Conservation (phyloP, 1,140 invertebrate genomes). For the Achatina immaculata region DNA sequence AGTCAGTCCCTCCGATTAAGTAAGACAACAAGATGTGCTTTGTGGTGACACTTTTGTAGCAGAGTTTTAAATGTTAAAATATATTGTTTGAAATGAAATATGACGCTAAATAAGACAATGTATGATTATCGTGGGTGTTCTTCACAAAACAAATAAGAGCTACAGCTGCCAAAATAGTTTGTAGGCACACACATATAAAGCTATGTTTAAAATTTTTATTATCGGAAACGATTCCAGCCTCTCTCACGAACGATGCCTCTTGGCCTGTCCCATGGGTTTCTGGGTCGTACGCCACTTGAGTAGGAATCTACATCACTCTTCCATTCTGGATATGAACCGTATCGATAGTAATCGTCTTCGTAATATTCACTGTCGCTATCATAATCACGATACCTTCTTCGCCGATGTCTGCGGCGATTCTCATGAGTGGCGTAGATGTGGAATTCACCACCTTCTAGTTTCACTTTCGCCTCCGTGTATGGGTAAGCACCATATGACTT, state of each 20-base stretch:
- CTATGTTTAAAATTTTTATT: not conserved
- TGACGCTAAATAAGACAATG: too few species aligned
- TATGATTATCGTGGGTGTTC: too few species aligned
- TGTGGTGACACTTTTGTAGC: too few species aligned
- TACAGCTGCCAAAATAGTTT: too few species aligned
- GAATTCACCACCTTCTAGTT: constrained; percentile 40
- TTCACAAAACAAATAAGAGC: too few species aligned
- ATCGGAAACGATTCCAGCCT: constrained; percentile 24
- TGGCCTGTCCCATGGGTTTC: constrained; percentile 3
- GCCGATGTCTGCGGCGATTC: not conserved
- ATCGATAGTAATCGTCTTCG: not conserved
- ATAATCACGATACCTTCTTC: not conserved
- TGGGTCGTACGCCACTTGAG: not conserved
- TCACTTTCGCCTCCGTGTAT: constrained; percentile 39
- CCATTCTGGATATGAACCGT: not conserved
- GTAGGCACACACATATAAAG: too few species aligned
- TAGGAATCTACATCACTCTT: constrained; percentile 13
- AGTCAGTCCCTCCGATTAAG: too few species aligned
- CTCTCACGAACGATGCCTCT: constrained; percentile 20
- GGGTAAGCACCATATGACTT: constrained; percentile 44
- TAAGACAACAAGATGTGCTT: too few species aligned
- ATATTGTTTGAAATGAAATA: too few species aligned
- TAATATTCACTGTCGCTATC: constrained; percentile 16
- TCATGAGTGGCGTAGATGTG: constrained; percentile 45
- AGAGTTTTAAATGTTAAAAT: too few species aligned